Conservation (phyloP, 2,797 vertebrate species). For the Bovichtus diacanthus region DNA sequence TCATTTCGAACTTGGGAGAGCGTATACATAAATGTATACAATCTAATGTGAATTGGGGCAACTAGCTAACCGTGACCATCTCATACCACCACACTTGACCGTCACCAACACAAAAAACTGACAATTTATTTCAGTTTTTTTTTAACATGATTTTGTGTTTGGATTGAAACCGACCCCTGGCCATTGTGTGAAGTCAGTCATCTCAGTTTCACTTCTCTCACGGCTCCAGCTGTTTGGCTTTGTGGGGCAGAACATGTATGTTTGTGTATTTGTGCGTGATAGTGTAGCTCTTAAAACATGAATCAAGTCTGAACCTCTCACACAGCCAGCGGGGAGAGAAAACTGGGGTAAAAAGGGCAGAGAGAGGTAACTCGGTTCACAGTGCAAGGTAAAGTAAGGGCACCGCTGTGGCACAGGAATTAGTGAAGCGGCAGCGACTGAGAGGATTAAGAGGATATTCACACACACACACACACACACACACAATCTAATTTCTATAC, state of each 20-base stretch:
- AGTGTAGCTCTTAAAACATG: conserved; percentile 49
- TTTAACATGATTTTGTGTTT: background rate
- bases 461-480: conserved; percentile 11
- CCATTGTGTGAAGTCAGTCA: conserved; percentile 2
- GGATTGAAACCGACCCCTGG: background rate
- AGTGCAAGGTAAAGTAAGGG: conserved; percentile 48
- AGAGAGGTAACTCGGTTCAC: conserved; percentile 62
- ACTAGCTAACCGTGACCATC: background rate
- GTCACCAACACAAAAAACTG: background rate
- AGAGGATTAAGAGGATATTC: conserved; percentile 53
- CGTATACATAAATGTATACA: background rate
- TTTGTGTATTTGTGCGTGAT: conserved; percentile 49
- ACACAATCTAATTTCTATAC: too few species aligned
- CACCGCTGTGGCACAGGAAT: conserved; percentile 42
- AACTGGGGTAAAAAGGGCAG: background rate
- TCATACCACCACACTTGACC: background rate
- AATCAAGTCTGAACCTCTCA: conserved; percentile 31
- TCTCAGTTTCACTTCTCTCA: conserved; percentile 47
- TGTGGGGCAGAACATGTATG: conserved; percentile 37
- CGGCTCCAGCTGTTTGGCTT: conserved; percentile 46
- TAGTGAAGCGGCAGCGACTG: conserved; percentile 13
- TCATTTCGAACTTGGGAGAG: background rate
- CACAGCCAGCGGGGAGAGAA: conserved; percentile 20
- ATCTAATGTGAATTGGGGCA: background rate
- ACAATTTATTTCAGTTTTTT: background rate